Evolutionary conservation across 2,797 vertebrate genomes (phyloP).

Genomic region (Coendou prehensilis): DNA sequence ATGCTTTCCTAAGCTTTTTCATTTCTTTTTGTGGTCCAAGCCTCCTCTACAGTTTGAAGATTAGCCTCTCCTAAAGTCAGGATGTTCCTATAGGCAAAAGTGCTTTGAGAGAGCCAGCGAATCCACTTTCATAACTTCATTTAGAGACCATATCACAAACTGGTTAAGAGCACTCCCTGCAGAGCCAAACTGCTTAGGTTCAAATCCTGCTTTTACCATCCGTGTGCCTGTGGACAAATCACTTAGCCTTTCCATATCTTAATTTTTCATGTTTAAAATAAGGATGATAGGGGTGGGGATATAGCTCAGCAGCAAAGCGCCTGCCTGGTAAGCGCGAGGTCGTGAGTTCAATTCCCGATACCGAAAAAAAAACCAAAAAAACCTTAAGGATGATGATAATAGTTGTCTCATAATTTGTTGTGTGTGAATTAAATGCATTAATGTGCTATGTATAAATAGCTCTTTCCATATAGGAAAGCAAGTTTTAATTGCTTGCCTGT

Average conservation of each 20-base stretch:
- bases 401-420: background rate
- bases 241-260: background rate
- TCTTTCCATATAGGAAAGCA: background rate
- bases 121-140: background rate
- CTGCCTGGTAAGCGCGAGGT: too few species aligned
- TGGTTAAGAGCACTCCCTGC: background rate
- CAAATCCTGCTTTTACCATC: background rate
- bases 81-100: background rate
- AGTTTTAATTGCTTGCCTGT: background rate
- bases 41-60: background rate
- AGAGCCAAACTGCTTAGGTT: background rate
- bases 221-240: background rate
- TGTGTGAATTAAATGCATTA: background rate
- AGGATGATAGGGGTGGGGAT: background rate
- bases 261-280: conserved; percentile 45
- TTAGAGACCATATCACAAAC: background rate
- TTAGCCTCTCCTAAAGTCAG: background rate
- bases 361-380: too few species aligned
- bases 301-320: too few species aligned
- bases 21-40: background rate
- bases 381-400: background rate
- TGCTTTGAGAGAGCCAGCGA: background rate
- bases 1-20: conserved; percentile 5
- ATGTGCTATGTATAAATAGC: background rate
- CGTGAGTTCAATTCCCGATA: too few species aligned